phyloP scores from a whole-genome alignment of 2,888 invertebrate genomes.

The Rotaria socialis region DNA sequence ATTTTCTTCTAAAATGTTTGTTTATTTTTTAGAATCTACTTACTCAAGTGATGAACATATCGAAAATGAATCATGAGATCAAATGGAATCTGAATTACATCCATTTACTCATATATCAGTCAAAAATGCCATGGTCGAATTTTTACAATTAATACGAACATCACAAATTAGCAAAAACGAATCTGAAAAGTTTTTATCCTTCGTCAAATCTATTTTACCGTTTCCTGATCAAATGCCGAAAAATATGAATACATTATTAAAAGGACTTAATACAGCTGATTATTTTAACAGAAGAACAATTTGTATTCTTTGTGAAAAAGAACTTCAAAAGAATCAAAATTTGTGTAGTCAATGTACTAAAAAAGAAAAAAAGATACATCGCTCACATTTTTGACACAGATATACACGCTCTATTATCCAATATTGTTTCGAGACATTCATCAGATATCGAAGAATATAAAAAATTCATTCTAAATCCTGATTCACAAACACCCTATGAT shows the following conservation, averaged over 20 bases:
- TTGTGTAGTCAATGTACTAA: not conserved
- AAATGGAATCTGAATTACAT: not conserved
- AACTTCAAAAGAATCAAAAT: not conserved
- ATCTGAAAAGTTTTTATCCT: not conserved
- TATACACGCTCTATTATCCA: not conserved
- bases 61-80: not conserved
- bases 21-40: not conserved
- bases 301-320: not conserved
- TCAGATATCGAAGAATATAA: not conserved
- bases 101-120: not conserved
- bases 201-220: not conserved
- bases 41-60: not conserved
- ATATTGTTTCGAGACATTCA: not conserved
- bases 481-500: not conserved
- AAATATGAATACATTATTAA: not conserved
- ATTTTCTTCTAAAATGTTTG: not conserved
- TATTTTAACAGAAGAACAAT: constrained; percentile 9
- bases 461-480: not conserved
- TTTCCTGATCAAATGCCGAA: not conserved
- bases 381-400: constrained; percentile 1
- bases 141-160: not conserved
- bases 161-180: constrained; percentile 2
- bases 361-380: not conserved
- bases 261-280: not conserved
- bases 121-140: not conserved